Conservation (phyloP, 2,113 vertebrate genomes). For the Mus pahari region DNA sequence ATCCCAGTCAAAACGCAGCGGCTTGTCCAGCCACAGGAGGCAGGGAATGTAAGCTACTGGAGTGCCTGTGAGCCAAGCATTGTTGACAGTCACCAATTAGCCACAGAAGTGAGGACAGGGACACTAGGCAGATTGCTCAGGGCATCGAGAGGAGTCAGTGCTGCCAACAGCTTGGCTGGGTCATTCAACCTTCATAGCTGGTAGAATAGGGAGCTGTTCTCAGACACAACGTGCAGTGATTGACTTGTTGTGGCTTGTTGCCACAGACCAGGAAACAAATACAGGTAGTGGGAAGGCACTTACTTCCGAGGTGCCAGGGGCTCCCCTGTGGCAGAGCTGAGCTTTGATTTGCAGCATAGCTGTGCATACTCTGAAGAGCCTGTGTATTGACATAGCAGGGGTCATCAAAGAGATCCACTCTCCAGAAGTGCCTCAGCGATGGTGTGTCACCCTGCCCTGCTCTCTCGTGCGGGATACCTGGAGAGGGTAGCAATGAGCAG, state of each 20-base stretch:
- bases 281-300: conserved; percentile 29
- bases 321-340: conserved; percentile 71
- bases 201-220: background rate
- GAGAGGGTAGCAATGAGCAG: conserved; percentile 51
- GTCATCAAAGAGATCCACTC: conserved; percentile 87
- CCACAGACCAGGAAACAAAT: background rate
- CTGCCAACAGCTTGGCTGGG: background rate
- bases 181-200: background rate
- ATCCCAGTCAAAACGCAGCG: background rate
- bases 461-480: conserved; percentile 82
- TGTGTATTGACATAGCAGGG: conserved; percentile 89
- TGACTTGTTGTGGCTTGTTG: background rate
- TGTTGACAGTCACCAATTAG: too few species aligned
- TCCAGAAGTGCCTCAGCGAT: conserved; percentile 77
- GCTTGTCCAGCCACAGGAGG: background rate
- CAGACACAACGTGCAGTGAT: background rate
- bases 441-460: conserved; percentile 72
- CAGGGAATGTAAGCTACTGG: background rate
- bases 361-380: conserved; percentile 75
- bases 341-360: conserved; percentile 62
- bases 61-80: background rate
- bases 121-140: background rate
- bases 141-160: background rate
- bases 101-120: background rate
- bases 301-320: conserved; percentile 79